A percentile compares a stretch with the other conserved stretches of the same genome.
Evolutionary conservation across 2,113 vertebrate species (phyloP).

Genomic region (Apteryx owenii): DNA sequence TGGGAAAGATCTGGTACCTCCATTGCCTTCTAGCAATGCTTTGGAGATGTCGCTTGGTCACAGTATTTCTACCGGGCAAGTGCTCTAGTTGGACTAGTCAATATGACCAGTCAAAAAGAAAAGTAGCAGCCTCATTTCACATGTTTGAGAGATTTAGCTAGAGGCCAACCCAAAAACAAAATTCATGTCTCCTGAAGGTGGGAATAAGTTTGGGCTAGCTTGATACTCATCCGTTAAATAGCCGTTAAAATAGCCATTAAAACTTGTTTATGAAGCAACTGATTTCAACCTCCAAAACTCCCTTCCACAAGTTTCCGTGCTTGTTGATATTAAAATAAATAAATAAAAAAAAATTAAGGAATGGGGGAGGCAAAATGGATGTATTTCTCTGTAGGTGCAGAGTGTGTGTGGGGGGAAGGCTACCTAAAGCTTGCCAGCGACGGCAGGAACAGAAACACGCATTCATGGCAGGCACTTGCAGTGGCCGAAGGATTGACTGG

Average conservation of each 20-base stretch:
- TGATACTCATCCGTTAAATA: neutral
- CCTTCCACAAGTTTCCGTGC: neutral
- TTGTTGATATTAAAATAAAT: neutral
- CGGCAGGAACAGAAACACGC: neutral
- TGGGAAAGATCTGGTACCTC: neutral
- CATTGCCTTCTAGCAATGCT: neutral
- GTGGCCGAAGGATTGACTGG: rapidly evolving
- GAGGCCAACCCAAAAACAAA: neutral
- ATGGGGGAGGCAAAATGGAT: rapidly evolving
- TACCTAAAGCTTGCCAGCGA: neutral
- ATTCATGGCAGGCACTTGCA: neutral
- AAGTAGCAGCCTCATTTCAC: neutral
- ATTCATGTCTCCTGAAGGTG: neutral
- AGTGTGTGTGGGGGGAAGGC: neutral
- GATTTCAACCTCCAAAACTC: neutral
- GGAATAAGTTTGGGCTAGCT: neutral
- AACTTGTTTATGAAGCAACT: neutral
- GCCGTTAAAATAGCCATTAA: neutral
- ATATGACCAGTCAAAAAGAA: neutral
- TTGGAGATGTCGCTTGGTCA: neutral
- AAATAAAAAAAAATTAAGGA: neutral
- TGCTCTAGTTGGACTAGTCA: neutral
- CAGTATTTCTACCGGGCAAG: neutral
- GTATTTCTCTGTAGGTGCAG: neutral
- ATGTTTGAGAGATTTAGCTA: neutral